Evolutionary conservation across 2,113 vertebrate species (phyloP), one percentile per base, ranked within the genome.

Genomic region (Todiramphus saurophagus): DNA sequence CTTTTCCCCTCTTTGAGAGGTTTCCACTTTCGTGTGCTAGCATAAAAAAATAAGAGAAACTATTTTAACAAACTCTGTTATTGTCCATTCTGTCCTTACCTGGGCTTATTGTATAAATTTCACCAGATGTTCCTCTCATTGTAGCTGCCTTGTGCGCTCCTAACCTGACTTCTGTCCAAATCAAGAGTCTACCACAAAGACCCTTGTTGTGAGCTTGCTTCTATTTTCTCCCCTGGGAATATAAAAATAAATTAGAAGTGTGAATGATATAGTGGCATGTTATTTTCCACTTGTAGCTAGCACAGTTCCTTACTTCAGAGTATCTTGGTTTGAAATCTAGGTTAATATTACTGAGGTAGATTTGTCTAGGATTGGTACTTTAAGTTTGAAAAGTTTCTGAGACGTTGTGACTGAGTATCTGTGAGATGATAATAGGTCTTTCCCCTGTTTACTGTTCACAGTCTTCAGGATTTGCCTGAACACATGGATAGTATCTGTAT

Each of bases 61-160:
- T 62, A 35, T 41, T 46, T 69, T n/a, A 62, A 46, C 8, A 27
- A 16, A 64, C 12, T 41, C 14, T 60, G 1, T 33, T 31, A 0
- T 24, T 28, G 7, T 50, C 23, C 7, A 7, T 75, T 82, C 19
- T 78, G 31, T 8, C 20, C 56, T 83, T 89, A 39, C 11, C 7
- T n/a, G 25, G 23, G 3, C 12, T 94, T 68, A 14, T 0, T 59
- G 7, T 56, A 13, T 41, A 55, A 20, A 30, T 81, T 55, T 89
- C 17, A 48, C 28, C 13, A 44, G 30, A 60, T 51, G 35, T 83
- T 76, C 20, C 7, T 31, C 35, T 69, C 33, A 5, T 5, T 64
- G 53, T 48, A 60, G 48, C 28, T 66, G 13, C 28, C 53, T 60
- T 0, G 0, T 37, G 19, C 10, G 1, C 17, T 76, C 8, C 39